Evolutionary conservation across 2,888 invertebrate genomes (phyloP).

Genomic region (Pachliopta kotzebuea): DNA sequence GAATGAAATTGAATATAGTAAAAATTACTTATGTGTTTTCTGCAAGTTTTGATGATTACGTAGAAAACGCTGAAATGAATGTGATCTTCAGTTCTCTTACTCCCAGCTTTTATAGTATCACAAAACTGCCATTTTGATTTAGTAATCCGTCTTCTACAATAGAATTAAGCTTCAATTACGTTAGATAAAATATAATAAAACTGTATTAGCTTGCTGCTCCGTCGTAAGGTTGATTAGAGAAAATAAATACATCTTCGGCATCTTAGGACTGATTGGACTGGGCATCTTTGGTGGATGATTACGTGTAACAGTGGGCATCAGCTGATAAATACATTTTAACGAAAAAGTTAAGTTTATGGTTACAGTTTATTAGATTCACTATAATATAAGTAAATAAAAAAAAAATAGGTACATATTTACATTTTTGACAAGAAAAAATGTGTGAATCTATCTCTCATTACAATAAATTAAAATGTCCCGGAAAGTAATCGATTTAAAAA

Average conservation of each 20-base stretch:
- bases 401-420: too few relatives aligned
- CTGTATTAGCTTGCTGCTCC: background rate
- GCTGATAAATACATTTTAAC: too few relatives aligned
- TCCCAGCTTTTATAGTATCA: constrained; percentile 4
- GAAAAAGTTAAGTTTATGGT: too few relatives aligned
- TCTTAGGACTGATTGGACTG: too few relatives aligned
- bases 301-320: too few relatives aligned
- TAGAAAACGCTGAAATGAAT: background rate
- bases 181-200: background rate
- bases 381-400: too few relatives aligned
- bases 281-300: too few relatives aligned
- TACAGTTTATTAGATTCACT: too few relatives aligned
- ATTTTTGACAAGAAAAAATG: too few relatives aligned
- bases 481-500: too few relatives aligned
- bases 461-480: too few relatives aligned
- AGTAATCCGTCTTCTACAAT: background rate
- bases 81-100: background rate
- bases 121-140: background rate
- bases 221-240: background rate
- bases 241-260: background rate
- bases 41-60: background rate
- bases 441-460: too few relatives aligned
- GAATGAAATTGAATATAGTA: background rate
- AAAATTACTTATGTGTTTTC: background rate
- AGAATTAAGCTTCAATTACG: background rate